phyloP scores from a whole-genome alignment of 2,113 vertebrate genomes.

The Seriola quinqueradiata region DNA sequence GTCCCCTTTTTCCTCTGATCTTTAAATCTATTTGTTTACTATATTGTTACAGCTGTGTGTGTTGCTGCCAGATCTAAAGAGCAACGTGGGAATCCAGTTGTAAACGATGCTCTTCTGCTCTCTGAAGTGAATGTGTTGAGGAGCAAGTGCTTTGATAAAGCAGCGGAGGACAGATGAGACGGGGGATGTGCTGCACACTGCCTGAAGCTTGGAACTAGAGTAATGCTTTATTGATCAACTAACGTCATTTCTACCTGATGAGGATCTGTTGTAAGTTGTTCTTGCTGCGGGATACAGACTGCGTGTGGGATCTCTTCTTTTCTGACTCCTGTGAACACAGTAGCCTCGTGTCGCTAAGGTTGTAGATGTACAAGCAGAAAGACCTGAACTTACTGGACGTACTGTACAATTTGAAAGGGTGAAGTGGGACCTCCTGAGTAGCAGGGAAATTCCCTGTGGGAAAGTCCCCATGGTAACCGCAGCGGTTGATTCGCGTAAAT shows the following conservation, averaged over 20 bases:
- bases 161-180: background rate
- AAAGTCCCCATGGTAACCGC: constrained; percentile 2
- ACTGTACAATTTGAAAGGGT: background rate
- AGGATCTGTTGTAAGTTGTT: background rate
- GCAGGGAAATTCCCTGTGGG: constrained; percentile 41
- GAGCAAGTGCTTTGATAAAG: background rate
- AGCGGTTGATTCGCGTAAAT: background rate
- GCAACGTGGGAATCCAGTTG: background rate
- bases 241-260: background rate
- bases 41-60: background rate
- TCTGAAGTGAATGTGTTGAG: background rate
- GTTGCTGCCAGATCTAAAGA: background rate
- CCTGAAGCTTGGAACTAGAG: background rate
- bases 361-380: background rate
- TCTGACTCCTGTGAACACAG: background rate
- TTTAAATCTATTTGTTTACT: background rate
- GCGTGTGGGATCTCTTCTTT: background rate
- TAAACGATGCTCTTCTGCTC: background rate
- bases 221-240: background rate
- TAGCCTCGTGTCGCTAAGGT: background rate
- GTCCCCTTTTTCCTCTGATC: background rate
- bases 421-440: background rate
- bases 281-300: background rate
- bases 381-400: background rate
- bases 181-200: background rate